A percentile compares a stretch with the other conserved stretches of the same genome.
phyloP scores from a whole-genome alignment of 1,140 invertebrate genomes.

The Sarcophaga peregrina region DNA sequence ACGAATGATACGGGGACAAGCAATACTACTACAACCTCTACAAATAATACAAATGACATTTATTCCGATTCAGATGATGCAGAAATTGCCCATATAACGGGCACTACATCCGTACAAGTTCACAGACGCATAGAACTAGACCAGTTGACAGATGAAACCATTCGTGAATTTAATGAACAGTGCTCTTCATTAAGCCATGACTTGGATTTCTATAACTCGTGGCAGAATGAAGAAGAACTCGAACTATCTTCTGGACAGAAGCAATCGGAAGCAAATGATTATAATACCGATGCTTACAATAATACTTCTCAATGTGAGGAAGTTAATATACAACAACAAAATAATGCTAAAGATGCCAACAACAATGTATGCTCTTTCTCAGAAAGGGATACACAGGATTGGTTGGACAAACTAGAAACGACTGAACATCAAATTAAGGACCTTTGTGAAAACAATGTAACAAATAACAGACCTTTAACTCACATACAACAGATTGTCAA shows the following conservation, averaged over 20 bases:
- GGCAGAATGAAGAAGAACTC: conserved; percentile 61
- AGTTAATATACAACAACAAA: neutral
- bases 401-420: neutral
- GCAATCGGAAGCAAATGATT: neutral
- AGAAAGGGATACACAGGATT: neutral
- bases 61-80: conserved; percentile 64
- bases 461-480: conserved; percentile 2
- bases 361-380: neutral
- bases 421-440: neutral
- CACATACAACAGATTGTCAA: conserved; percentile 35
- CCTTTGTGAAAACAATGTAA: neutral
- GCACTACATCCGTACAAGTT: conserved; percentile 63
- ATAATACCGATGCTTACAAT: neutral
- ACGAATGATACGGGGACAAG: neutral
- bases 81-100: conserved; percentile 65
- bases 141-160: conserved; percentile 62
- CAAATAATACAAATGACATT: conserved; percentile 51
- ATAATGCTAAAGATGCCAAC: conserved; percentile 7
- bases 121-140: conserved; percentile 63
- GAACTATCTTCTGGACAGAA: neutral
- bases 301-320: conserved; percentile 20
- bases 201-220: conserved; percentile 58
- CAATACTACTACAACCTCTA: neutral
- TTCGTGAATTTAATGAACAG: conserved; percentile 59
- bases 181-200: conserved; percentile 52